Evolutionary conservation across 2,888 invertebrate species (phyloP), one percentile per base, ranked within the genome.

Genomic region (Heliconius charithonia): DNA sequence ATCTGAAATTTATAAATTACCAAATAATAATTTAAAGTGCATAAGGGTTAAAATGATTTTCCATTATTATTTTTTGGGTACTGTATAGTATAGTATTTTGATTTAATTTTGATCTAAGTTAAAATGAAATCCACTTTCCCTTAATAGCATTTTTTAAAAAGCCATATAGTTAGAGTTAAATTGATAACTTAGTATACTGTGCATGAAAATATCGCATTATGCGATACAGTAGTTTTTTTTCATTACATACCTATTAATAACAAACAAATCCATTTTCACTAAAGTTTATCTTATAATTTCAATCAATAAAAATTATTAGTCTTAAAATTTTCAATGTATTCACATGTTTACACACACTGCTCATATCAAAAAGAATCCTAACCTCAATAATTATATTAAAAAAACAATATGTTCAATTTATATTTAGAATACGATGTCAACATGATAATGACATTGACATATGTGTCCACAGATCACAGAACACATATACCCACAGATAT

Each of bases 191-290:
- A 6, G n/a, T 32, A 6, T 59, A 59, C 9, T 65, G 16, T 29
- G 63, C 63, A 16, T 16, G 29, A 29, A 32, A 65, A 65, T 29
- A 22, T 37, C 32, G 32, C 32, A 65, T 9, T 12, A 27, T 70
- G 41, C n/a, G n/a, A 27, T 51, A 13, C n/a, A 22, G 51, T 16
- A 51, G 19, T 45, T 27, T 27, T 45, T 51, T 27, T 16, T 25
- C 19, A 66, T 51, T 16, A 3, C 84, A 84, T 91, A 97, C 97
- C 97, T 96, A 86, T 97, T 96, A 76, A 97, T 95, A 81, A 97
- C 95, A 87, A 97, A 97, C 83, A 97, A 93, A 91, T 97, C 97
- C 97, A 97, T 97, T 22, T 70, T 81, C 22, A 32, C 22, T 37
- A 25, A 79, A 41, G 13, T 29, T 79, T 78, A 80, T n/a, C 22